Evolutionary conservation across 2,888 invertebrate species (phyloP), one percentile per base, ranked within the genome.

Genomic region (Eretmocerus hayati): DNA sequence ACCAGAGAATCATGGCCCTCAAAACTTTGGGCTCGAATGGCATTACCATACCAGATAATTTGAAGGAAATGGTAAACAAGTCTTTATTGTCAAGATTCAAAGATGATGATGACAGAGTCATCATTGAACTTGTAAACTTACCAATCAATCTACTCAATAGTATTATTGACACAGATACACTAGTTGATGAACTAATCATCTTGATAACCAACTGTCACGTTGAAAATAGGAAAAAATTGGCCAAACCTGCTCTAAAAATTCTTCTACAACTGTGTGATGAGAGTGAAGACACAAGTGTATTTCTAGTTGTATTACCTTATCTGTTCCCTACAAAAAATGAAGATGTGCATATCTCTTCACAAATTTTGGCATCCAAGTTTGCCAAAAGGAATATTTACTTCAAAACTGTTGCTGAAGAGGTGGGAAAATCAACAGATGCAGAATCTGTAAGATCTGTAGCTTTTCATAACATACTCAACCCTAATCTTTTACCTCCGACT

Each of bases 1-100:
- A 78, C 39, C 74, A 86, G 44, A 77, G 92, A 55, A 71, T 79
- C 2, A 74, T 79, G 59, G 88, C 87, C 0, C 74, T 90, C 0
- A 75, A 80, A 56, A 79, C 79, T 54, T 71, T 91, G 9, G 70
- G 79, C 0, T 74, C 78, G 3, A 54, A 60, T 0, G 45, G 60
- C 4, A 43, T 63, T 2, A 55, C 52, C 4, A 54, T 69, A 1
- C 62, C 65, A 2, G 63, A 66, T 20, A 62, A 56, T 23, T 61
- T 70, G n/a, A 58, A 74, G 23, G 78, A 80, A n/a, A 76, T 83
- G 59, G 72, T 87, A 0, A 80, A 78, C 54, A 79, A 80, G 43
- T 79, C 83, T 0, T 69, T 90, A 5, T 62, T 79, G 3, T 81
- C 80, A 57, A 77, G 85, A 50, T 75, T 90, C 3, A 74, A 75